A percentile compares a stretch with the other conserved stretches of the same genome.
These are phyloP conservation scores for Steatocranus sp. DNA, from an alignment of 2,797 vertebrate genomes.

Conservation along the genomic window DNA sequence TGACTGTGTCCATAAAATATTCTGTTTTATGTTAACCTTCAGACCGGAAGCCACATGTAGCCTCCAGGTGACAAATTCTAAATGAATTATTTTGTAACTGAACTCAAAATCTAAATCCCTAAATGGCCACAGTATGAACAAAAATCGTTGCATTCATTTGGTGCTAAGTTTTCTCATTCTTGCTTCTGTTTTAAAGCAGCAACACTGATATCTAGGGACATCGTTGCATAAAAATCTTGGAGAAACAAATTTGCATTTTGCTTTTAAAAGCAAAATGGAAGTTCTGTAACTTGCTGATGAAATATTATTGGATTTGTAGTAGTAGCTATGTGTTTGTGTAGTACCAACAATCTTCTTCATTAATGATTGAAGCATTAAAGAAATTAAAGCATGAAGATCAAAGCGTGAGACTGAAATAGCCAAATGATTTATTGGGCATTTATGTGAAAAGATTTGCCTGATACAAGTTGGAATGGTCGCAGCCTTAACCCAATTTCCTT, in stretches of 20 bases:
- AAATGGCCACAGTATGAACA: background rate
- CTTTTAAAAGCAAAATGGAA: background rate
- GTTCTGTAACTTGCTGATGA: background rate
- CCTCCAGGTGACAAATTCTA: background rate
- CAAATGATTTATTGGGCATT: background rate
- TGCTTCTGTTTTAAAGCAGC: background rate
- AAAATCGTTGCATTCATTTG: background rate
- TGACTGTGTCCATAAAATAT: background rate
- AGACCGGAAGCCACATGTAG: background rate
- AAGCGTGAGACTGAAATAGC: accelerated
- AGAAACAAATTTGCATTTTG: background rate
- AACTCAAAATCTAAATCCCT: background rate
- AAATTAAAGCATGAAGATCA: background rate
- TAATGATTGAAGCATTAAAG: accelerated
- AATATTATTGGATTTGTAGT: background rate
- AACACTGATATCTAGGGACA: background rate
- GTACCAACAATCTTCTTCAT: background rate
- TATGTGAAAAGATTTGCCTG: background rate
- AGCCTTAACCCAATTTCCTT: too few relatives aligned
- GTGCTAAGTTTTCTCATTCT: background rate
- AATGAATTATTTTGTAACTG: background rate
- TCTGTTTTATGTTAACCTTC: background rate
- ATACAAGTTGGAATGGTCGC: accelerated
- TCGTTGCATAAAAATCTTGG: background rate
- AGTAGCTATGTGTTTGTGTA: background rate